Percentiles rank a stretch among this genome's conserved stretches.
phyloP scores from a whole-genome alignment of 2,113 vertebrate genomes.

The Steatornis caripensis region DNA sequence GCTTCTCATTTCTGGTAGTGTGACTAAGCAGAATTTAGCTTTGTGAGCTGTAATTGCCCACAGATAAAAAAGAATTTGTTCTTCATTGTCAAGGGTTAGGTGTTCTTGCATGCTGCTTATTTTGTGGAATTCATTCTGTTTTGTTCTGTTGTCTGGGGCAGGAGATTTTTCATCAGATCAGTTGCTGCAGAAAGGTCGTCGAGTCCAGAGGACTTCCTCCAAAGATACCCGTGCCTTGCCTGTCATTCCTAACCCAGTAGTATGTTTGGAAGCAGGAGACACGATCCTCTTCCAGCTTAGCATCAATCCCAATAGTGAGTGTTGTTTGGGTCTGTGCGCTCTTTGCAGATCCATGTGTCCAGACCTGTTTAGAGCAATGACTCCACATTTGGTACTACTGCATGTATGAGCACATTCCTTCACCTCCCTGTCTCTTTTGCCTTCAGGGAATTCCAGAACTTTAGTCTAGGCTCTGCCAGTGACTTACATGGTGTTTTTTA shows the following conservation, averaged over 20 bases:
- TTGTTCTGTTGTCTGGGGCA: neutral
- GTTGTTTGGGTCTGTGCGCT: neutral
- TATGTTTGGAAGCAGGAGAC: constrained; percentile 81
- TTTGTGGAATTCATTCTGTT: neutral
- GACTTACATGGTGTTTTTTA: neutral
- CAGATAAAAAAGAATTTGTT: neutral
- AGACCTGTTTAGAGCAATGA: fast-evolving
- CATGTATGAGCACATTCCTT: neutral
- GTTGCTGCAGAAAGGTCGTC: neutral
- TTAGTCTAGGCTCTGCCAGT: neutral
- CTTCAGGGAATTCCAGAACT: neutral
- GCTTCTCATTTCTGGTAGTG: neutral
- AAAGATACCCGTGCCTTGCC: constrained; percentile 22
- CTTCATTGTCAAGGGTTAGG: neutral
- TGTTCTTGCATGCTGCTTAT: neutral
- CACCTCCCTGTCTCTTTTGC: neutral
- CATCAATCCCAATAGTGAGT: constrained; percentile 78
- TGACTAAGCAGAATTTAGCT: neutral
- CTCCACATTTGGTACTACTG: fast-evolving
- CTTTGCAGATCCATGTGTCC: neutral
- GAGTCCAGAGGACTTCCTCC: neutral
- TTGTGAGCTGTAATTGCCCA: neutral
- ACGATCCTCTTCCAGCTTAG: constrained; percentile 86
- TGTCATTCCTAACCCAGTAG: constrained; percentile 84
- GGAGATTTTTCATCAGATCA: neutral